Evolutionary conservation across 2,113 vertebrate species (phyloP).

Genomic region (Barnardius zonarius): DNA sequence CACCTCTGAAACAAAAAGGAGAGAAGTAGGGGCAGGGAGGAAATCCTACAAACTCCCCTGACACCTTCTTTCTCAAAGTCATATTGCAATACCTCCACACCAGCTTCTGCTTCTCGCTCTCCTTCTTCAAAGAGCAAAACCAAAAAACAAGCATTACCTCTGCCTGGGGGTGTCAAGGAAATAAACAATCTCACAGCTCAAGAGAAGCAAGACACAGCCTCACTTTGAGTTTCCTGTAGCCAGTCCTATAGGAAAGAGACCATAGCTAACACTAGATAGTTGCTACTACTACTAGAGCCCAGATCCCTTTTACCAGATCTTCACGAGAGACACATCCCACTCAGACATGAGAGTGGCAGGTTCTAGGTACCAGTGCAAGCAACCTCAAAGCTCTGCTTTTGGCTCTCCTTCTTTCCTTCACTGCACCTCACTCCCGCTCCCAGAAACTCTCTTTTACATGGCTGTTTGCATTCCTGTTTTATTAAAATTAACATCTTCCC

Average conservation of each 20-base stretch:
- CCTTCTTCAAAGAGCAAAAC: neutral
- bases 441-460: neutral
- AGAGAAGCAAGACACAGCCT: neutral
- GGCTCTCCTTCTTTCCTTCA: neutral
- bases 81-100: neutral
- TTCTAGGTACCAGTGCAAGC: neutral
- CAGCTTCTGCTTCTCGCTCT: neutral
- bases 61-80: neutral
- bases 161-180: neutral
- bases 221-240: neutral
- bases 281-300: neutral
- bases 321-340: neutral
- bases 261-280: neutral
- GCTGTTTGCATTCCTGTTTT: neutral
- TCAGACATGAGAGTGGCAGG: neutral
- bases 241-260: neutral
- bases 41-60: neutral
- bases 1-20: neutral
- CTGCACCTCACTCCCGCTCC: neutral
- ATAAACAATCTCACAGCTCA: neutral
- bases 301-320: neutral
- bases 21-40: fast-evolving
- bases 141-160: neutral
- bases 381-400: neutral
- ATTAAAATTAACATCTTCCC: neutral